Evolutionary conservation across 2,113 vertebrate species (phyloP).

Genomic region (Protobothrops mucrosquamatus): DNA sequence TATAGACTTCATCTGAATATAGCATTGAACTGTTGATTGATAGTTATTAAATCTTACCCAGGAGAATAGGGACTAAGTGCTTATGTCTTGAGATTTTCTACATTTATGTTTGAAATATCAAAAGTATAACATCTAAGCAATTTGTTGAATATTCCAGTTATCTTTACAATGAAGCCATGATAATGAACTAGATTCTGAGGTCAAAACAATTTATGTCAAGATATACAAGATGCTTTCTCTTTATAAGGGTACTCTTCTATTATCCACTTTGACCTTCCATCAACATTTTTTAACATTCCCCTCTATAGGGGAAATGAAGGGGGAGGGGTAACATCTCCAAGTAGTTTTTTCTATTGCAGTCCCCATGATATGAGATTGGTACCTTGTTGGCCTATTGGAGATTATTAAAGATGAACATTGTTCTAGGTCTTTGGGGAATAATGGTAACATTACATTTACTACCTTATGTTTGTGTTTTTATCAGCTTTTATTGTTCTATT

Average conservation of each 20-base stretch:
- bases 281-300: neutral
- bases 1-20: neutral
- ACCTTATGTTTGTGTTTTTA: neutral
- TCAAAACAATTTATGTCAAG: neutral
- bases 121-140: neutral
- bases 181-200: neutral
- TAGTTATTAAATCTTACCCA: neutral
- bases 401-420: neutral
- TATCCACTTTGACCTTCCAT: neutral
- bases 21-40: neutral
- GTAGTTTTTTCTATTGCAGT: neutral
- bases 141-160: neutral
- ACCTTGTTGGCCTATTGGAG: neutral
- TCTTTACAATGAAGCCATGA: neutral
- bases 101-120: neutral
- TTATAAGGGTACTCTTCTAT: neutral
- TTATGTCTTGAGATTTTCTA: neutral
- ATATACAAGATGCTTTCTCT: neutral
- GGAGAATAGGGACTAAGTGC: neutral
- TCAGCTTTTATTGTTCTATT: neutral
- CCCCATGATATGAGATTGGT: neutral
- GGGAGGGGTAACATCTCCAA: neutral
- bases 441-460: neutral
- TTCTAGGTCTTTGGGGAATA: neutral
- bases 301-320: neutral